A percentile compares a stretch with the other conserved stretches of the same genome.
These are phyloP conservation scores for Maccullochella peelii DNA, from an alignment of 2,113 vertebrate genomes.

Conservation along the genomic window DNA sequence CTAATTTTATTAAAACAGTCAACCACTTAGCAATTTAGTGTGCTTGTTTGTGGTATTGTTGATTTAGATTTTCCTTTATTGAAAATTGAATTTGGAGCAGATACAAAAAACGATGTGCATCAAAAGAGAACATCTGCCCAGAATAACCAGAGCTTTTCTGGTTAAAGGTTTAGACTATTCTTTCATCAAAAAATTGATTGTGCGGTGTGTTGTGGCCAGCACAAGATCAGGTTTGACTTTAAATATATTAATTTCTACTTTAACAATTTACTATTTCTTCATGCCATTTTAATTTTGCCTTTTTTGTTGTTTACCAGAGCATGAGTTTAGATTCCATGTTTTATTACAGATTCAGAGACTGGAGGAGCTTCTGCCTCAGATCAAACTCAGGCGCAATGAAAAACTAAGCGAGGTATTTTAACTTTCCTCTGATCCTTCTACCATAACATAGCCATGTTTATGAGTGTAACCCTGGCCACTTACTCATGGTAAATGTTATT, in stretches of 20 bases:
- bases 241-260: background rate
- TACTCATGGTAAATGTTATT: background rate
- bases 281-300: background rate
- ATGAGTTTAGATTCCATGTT: background rate
- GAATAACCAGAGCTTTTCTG: too few species aligned
- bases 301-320: background rate
- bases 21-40: background rate
- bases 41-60: background rate
- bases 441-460: background rate
- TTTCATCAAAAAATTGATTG: too few species aligned
- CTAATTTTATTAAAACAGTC: too few species aligned
- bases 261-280: background rate
- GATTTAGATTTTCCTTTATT: background rate
- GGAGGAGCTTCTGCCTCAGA: conserved; percentile 82
- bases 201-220: background rate
- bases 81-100: background rate
- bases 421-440: background rate
- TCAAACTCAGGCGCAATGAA: conserved; percentile 78
- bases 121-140: background rate
- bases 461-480: background rate
- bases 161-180: too few species aligned
- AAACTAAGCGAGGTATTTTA: conserved; percentile 79
- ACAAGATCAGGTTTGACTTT: background rate
- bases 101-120: background rate
- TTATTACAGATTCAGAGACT: conserved; percentile 82